These are phyloP conservation scores for Catalaphyllia jardinei DNA, from an alignment of 64 coral and sea anemone genomes.

Conservation along the genomic window DNA sequence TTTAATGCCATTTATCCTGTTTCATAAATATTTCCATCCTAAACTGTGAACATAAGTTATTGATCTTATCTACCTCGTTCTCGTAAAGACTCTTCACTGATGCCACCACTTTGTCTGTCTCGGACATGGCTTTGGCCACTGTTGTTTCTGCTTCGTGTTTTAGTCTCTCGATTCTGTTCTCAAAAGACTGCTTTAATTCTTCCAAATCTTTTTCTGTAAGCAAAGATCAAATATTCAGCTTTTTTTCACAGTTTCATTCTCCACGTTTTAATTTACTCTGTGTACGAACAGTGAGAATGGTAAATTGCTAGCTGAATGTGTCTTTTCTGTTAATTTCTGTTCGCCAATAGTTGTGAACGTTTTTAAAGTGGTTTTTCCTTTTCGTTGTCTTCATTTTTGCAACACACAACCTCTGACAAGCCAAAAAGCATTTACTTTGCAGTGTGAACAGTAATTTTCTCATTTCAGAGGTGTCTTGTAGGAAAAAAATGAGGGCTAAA, in stretches of 20 bases:
- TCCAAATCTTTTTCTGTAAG: constrained; percentile 76
- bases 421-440: too few relatives aligned
- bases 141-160: constrained; percentile 63
- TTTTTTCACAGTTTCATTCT: neutral
- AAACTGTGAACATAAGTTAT: neutral
- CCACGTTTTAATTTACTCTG: neutral
- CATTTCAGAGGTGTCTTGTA: too few relatives aligned
- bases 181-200: constrained; percentile 74
- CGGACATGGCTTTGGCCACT: constrained; percentile 35
- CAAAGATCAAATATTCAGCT: neutral
- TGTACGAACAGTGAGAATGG: too few relatives aligned
- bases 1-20: too few relatives aligned
- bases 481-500: too few relatives aligned
- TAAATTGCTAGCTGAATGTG: too few relatives aligned
- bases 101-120: constrained; percentile 57
- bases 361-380: too few relatives aligned
- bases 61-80: constrained; percentile 45
- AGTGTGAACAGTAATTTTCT: too few relatives aligned
- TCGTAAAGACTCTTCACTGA: constrained; percentile 67
- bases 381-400: too few relatives aligned
- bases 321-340: too few relatives aligned
- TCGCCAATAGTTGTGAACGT: too few relatives aligned
- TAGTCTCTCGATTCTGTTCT: constrained; percentile 49
- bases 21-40: neutral
- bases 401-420: too few relatives aligned